These are phyloP conservation scores for Ornithorhynchus anatinus DNA, from an alignment of 2,113 vertebrate genomes.

Conservation along the genomic window DNA sequence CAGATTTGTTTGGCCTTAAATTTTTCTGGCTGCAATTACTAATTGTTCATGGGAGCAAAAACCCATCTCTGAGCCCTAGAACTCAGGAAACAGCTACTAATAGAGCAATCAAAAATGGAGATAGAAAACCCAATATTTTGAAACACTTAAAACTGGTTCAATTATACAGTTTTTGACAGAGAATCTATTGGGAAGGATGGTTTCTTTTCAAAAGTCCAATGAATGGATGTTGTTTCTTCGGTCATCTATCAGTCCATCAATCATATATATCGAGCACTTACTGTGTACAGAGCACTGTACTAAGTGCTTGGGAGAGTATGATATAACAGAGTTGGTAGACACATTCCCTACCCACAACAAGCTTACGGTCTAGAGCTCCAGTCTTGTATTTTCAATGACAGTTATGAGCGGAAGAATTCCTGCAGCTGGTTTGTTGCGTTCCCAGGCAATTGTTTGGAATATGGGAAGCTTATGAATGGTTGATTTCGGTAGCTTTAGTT, in stretches of 20 bases:
- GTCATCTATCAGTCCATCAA: slow-evolving; percentile 51
- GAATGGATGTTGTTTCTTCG: slow-evolving; percentile 32
- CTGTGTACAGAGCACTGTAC: too few species aligned
- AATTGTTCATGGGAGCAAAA: not conserved
- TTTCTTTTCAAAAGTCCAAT: slow-evolving; percentile 46
- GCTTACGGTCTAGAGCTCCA: too few species aligned
- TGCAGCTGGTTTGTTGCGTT: slow-evolving; percentile 50
- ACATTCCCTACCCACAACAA: too few species aligned
- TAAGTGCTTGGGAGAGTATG: too few species aligned
- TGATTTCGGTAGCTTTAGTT: slow-evolving; percentile 32
- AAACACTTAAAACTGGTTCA: not conserved
- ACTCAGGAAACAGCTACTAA: not conserved
- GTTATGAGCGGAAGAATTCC: slow-evolving; percentile 51
- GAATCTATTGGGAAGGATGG: slow-evolving; percentile 40
- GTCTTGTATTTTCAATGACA: slow-evolving; percentile 35
- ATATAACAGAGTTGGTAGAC: too few species aligned
- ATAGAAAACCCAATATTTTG: too few species aligned
- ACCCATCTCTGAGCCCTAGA: not conserved
- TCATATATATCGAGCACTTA: too few species aligned
- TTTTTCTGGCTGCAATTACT: not conserved
- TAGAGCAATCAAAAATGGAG: too few species aligned
- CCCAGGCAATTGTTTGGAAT: slow-evolving; percentile 41
- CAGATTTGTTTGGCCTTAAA: rapidly evolving
- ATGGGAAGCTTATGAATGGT: slow-evolving; percentile 12
- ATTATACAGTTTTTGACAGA: slow-evolving; percentile 38